These are phyloP conservation scores for Sebastes schlegelii DNA, from an alignment of 2,113 vertebrate species.

Conservation along the genomic window DNA sequence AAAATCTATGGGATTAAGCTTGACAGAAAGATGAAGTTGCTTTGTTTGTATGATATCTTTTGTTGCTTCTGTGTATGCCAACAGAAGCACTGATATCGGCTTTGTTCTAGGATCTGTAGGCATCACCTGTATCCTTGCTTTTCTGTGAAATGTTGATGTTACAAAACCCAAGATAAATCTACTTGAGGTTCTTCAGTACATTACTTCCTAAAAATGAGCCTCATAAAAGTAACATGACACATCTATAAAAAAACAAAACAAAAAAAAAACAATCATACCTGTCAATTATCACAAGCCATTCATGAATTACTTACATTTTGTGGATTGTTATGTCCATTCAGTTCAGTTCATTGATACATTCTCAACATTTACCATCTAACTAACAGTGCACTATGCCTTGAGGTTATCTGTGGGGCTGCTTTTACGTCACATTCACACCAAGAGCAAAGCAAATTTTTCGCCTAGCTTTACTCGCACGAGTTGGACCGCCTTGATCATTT, in stretches of 20 bases:
- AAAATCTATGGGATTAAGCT: not conserved
- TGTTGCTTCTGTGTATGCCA: not conserved
- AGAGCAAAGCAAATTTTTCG: too few relatives aligned
- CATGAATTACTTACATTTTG: too few relatives aligned
- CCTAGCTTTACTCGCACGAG: too few relatives aligned
- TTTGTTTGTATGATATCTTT: not conserved
- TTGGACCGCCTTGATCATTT: too few relatives aligned
- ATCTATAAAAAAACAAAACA: not conserved
- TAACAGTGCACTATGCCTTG: not conserved
- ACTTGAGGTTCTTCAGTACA: not conserved
- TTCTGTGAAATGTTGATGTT: too few relatives aligned
- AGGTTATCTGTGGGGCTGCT: not conserved
- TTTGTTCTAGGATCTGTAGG: not conserved
- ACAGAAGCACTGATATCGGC: not conserved
- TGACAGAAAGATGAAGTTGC: conserved; percentile 3
- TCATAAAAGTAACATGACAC: not conserved
- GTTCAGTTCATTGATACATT: not conserved
- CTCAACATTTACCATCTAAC: not conserved
- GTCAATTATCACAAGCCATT: not conserved
- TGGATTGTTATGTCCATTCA: not conserved
- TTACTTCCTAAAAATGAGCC: not conserved
- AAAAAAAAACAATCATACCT: not conserved
- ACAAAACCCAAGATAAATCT: not conserved
- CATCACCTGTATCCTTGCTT: not conserved
- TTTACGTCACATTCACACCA: not conserved